These are phyloP conservation scores for Leptinotarsa texana DNA, from an alignment of 1,140 invertebrate genomes.

Conservation along the genomic window DNA sequence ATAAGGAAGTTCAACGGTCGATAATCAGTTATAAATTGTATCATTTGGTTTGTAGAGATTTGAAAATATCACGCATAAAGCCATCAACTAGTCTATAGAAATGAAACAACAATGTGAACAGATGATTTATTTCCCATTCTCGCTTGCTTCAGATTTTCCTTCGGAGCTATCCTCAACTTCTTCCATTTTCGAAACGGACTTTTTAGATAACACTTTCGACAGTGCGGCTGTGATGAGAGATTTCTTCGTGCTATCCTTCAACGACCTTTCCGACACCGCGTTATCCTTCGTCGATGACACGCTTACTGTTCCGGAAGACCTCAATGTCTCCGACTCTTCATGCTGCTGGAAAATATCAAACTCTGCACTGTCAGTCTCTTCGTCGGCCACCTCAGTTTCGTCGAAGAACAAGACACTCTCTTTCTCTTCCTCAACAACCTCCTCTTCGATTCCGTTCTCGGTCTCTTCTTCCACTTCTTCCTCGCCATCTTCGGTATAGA, in stretches of 20 bases:
- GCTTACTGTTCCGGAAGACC: background rate
- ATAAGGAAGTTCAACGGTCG: too few species aligned
- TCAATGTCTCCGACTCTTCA: background rate
- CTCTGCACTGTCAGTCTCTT: constrained; percentile 48
- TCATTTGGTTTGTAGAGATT: too few species aligned
- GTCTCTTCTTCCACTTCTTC: constrained; percentile 25
- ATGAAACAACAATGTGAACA: too few species aligned
- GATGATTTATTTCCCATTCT: too few species aligned
- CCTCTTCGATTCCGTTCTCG: constrained; percentile 27
- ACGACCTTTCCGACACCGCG: background rate
- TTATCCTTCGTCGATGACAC: background rate
- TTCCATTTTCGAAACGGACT: background rate
- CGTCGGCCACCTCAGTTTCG: constrained; percentile 46
- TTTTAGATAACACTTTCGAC: background rate
- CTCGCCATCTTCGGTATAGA: constrained; percentile 25
- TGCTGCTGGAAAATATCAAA: constrained; percentile 39
- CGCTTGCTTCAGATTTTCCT: too few species aligned
- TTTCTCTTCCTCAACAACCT: constrained; percentile 35
- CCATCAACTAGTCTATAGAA: too few species aligned
- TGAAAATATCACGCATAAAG: too few species aligned
- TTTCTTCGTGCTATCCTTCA: background rate
- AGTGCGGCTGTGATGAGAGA: background rate
- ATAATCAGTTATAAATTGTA: too few species aligned
- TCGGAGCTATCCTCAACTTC: too few species aligned
- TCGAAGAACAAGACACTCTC: constrained; percentile 47